Base-by-base conservation (phyloP, 2,113 vertebrate species). In the Tursiops truncatus region DNA sequence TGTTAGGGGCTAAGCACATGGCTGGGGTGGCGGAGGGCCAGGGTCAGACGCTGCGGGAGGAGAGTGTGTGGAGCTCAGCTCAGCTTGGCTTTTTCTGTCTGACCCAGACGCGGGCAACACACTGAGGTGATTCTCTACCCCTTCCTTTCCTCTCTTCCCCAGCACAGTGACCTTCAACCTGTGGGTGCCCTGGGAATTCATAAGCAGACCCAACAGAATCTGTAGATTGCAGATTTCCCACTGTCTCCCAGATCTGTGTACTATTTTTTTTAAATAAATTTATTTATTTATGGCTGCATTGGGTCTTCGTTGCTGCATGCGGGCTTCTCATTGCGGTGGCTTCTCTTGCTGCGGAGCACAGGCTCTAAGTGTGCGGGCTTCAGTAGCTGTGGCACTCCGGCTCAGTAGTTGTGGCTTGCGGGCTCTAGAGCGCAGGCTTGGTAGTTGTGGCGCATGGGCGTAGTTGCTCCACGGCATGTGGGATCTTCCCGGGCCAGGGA, bases 1-100 rank as follows among this genome's bases (percentile, higher is more conserved):
- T 96, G 94, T 89, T 96, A 53, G 8, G 53, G 93, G 62, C 92
- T 67, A 68, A 93, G 87, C 86, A 47, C 81, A 50, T n/a, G 89
- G 44, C 44, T 5, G 23, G n/a, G 25, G 67, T 87, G 94, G 89
- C 81, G 76, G 17, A 84, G n/a, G 60, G 53, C 71, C 76, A 89
- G 73, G 56, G 62, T 70, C 41, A 71, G 90, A 76, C 10, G 79
- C 53, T 58, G 9, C 3, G 0, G 56, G 60, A 92, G 1, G 63
- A 74, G 33, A 88, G 50, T 21, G 38, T 41, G 4, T 11, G 12
- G 71, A 89, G 13, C 53, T 62, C 91, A 65, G 60, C 65, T 95
- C 77, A 87, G 68, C 73, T 80, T 56, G 81, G 20, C 62, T 92
- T 25, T 80, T 89, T 93, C 93, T 2, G 0, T 82, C 85, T 70